phyloP scores from a whole-genome alignment of 2,113 vertebrate species.

The Epinephelus fuscoguttatus region DNA sequence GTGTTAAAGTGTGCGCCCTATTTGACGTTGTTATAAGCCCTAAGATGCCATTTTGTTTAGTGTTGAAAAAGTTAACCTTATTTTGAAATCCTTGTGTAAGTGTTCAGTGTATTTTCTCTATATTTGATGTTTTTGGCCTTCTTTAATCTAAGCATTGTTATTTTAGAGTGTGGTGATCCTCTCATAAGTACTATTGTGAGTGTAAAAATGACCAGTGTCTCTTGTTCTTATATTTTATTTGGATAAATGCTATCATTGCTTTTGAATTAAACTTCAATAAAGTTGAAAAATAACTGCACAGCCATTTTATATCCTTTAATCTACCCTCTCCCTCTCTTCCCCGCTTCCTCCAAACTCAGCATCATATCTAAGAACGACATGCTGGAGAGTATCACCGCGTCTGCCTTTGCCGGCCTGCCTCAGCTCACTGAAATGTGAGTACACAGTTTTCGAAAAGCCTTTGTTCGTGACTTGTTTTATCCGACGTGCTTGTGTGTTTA shows the following conservation, averaged over 20 bases:
- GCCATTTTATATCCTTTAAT: neutral
- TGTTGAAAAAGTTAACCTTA: too few relatives aligned
- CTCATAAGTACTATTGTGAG: neutral
- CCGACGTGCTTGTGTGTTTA: slow-evolving; percentile 42
- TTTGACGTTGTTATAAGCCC: too few relatives aligned
- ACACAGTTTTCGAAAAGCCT: neutral
- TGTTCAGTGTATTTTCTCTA: neutral
- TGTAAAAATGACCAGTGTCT: neutral
- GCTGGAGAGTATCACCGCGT: slow-evolving; percentile 53
- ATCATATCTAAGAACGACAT: slow-evolving; percentile 44
- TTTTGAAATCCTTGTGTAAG: too few relatives aligned
- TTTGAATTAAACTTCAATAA: neutral
- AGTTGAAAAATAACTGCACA: neutral
- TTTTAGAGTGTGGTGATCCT: neutral
- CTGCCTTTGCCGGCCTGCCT: slow-evolving; percentile 61
- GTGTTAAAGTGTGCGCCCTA: too few relatives aligned
- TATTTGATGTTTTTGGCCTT: neutral
- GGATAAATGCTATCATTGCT: neutral
- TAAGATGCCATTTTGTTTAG: too few relatives aligned
- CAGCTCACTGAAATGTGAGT: slow-evolving; percentile 65
- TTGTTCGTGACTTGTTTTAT: neutral
- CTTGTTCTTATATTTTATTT: too few relatives aligned
- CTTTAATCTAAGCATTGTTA: neutral
- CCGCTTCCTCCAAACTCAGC: slow-evolving; percentile 19
- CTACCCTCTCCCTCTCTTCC: neutral